Evolutionary conservation across 1,140 invertebrate species (phyloP).

Genomic region (Nebria ingens): DNA sequence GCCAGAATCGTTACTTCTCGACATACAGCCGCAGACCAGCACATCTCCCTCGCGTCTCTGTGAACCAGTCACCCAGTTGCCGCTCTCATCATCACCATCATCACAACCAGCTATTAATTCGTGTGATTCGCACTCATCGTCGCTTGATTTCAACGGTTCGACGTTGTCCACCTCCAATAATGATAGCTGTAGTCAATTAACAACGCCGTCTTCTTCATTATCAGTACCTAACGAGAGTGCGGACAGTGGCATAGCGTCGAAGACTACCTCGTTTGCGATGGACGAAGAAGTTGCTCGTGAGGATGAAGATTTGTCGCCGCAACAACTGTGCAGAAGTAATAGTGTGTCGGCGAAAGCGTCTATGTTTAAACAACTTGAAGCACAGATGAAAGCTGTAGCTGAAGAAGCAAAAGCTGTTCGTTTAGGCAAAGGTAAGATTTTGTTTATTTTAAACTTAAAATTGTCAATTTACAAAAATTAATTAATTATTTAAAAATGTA

Average conservation of each 20-base stretch:
- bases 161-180: background rate
- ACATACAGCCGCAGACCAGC: background rate
- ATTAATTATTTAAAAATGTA: no score
- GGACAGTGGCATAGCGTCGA: slow-evolving; percentile 2
- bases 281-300: background rate
- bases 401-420: slow-evolving; percentile 30
- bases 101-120: no score
- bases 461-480: no score
- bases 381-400: slow-evolving; percentile 36
- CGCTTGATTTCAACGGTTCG: background rate
- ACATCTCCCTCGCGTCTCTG: background rate
- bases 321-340: slow-evolving; percentile 40
- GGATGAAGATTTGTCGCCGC: background rate
- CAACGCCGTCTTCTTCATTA: background rate
- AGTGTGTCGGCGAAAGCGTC: slow-evolving; percentile 48
- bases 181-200: slow-evolving; percentile 6
- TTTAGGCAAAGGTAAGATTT: slow-evolving; percentile 22
- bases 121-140: background rate
- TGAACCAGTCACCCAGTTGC: no score
- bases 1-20: no score
- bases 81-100: no score
- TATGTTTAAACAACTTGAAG: slow-evolving; percentile 50
- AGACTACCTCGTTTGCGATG: background rate
- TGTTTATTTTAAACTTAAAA: slow-evolving; percentile 5
- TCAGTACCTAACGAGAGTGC: slow-evolving; percentile 2